Percentiles rank a stretch among this genome's conserved stretches.
Conservation (phyloP, 2,113 vertebrate species). For the Cranoglanis bouderius region DNA sequence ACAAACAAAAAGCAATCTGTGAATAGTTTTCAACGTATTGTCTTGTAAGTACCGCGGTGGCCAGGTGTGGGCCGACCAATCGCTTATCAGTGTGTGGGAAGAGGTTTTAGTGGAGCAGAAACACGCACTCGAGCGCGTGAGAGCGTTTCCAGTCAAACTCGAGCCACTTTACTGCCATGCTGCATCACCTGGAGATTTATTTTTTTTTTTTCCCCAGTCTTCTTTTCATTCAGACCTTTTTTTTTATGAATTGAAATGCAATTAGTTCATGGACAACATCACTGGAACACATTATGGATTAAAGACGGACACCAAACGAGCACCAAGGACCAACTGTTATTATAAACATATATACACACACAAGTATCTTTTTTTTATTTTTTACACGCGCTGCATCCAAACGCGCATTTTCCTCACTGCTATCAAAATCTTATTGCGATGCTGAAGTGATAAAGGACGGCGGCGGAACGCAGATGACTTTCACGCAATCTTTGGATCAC, state of each 20-base stretch:
- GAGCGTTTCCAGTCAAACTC: not conserved
- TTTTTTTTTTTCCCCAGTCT: not conserved
- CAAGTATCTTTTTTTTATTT: not conserved
- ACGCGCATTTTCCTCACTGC: not conserved
- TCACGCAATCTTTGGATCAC: not conserved
- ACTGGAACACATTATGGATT: constrained; percentile 5
- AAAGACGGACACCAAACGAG: not conserved
- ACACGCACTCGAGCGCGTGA: constrained; percentile 1
- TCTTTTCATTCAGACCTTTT: not conserved
- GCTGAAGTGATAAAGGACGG: not conserved
- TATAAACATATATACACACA: not conserved
- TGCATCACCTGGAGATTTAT: not conserved
- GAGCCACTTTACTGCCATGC: constrained; percentile 9
- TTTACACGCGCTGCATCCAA: not conserved
- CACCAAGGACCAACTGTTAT: not conserved
- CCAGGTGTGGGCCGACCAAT: not conserved
- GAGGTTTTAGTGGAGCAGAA: not conserved
- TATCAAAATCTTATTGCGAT: not conserved
- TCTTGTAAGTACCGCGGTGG: not conserved
- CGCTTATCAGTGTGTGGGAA: not conserved
- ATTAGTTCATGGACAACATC: not conserved
- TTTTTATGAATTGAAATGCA: not conserved
- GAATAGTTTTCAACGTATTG: not conserved
- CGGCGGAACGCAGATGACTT: constrained; percentile 4
- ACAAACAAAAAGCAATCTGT: too few relatives aligned